Evolutionary conservation across 1,140 invertebrate species (phyloP), one percentile per base, ranked within the genome.

Genomic region (Periplaneta americana): DNA sequence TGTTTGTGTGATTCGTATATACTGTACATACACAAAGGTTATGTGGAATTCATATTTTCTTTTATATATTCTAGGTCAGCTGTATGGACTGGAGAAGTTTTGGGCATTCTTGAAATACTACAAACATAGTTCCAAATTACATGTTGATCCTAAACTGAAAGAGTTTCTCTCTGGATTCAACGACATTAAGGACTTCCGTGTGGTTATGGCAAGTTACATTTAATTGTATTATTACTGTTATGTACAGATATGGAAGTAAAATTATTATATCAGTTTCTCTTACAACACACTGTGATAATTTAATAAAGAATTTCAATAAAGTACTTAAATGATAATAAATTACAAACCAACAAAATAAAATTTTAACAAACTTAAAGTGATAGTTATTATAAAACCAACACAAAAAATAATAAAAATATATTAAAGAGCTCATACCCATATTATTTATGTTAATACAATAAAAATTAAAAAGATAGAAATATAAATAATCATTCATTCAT

Each of bases 1-100:
- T 75, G 32, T 76, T 6, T 76, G 33, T 6, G 4, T 6, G 5
- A 34, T 10, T 17, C 15, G 5, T 31, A 18, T 34, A 76, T 33
- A 15, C 13, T 18, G 31, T 33, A 9, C 2, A 31, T 76, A 4
- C 18, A n/a, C 31, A 10, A 76, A 57, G 15, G n/a, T 18, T 75
- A 3, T 75, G 35, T 39, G n/a, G 0, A 5, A 34, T 18, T 78
- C 0, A 31, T 4, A 39, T 31, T 82, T 78, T 13, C 75, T 80
- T n/a, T 82, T 86, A 83, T 82, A 84, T 77, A 13, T 86, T 89
- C n/a, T 87, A 97, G 96, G 97, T 88, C 97, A 99, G 90, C 89
- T 99, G 31, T 99, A 99, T 90, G 98, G 98, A 66, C 89, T 99
- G 75, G 98, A 99, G 89, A 99, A 99, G 88, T 99, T 99, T 89